Percentiles rank a stretch among this genome's conserved stretches.
phyloP scores from a whole-genome alignment of 2,113 vertebrate species.

The Gymnarchus niloticus region DNA sequence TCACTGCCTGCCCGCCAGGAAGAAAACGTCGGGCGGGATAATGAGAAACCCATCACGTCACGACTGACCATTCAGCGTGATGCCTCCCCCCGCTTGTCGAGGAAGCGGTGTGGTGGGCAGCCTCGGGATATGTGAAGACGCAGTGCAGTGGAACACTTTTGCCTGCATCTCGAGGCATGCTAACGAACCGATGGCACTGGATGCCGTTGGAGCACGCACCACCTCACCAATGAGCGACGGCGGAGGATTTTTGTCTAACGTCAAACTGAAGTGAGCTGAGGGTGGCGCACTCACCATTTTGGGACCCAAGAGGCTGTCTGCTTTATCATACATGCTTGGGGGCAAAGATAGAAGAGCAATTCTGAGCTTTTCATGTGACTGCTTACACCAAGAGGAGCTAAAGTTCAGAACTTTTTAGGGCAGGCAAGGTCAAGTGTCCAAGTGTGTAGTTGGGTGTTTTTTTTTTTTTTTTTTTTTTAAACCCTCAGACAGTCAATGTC shows the following conservation, averaged over 20 bases:
- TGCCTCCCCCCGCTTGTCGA: too few relatives aligned
- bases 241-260: not conserved
- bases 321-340: too few relatives aligned
- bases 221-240: not conserved
- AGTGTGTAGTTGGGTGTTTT: too few relatives aligned
- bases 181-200: not conserved
- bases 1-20: not conserved
- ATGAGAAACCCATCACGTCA: not conserved
- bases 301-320: not conserved
- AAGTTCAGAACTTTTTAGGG: not conserved
- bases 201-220: not conserved
- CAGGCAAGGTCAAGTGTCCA: not conserved
- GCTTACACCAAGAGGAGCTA: not conserved
- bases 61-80: not conserved
- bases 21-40: not conserved
- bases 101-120: not conserved
- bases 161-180: not conserved
- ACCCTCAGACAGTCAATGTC: not conserved
- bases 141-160: too few relatives aligned
- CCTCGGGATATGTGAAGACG: not conserved
- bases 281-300: not conserved
- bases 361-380: not conserved
- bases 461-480: not conserved
- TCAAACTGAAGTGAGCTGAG: not conserved
- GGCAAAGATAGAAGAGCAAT: too few relatives aligned